Conservation (phyloP, 2,888 invertebrate genomes). For the Agrochola litura region DNA sequence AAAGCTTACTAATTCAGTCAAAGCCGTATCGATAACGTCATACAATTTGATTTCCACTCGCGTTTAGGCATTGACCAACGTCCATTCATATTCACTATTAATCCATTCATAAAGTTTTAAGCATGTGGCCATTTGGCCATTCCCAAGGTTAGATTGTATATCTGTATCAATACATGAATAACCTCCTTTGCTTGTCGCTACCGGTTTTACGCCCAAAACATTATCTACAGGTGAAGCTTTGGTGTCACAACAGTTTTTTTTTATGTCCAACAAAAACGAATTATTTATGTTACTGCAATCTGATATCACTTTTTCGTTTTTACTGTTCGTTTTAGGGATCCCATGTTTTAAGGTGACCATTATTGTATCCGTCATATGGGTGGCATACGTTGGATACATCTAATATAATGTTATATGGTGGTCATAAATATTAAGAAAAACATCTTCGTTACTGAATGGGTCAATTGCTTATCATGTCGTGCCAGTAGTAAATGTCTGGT, state of each 20-base stretch:
- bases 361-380: constrained; percentile 53
- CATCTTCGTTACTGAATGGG: constrained; percentile 51
- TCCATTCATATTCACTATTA: constrained; percentile 79
- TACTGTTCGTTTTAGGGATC: constrained; percentile 53
- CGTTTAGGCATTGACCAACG: constrained; percentile 71
- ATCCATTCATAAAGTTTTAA: constrained; percentile 79
- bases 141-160: constrained; percentile 79
- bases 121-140: constrained; percentile 75
- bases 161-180: constrained; percentile 73
- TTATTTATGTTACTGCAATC: constrained; percentile 77
- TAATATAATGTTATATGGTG: constrained; percentile 44
- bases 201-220: constrained; percentile 85
- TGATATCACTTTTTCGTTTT: constrained; percentile 70
- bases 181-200: constrained; percentile 78
- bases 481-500: constrained; percentile 37
- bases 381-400: constrained; percentile 47
- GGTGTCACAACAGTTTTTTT: constrained; percentile 79
- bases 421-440: constrained; percentile 44
- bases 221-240: constrained; percentile 77
- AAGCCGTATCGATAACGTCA: constrained; percentile 65
- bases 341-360: constrained; percentile 48
- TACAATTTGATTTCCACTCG: constrained; percentile 72
- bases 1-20: constrained; percentile 52
- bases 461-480: constrained; percentile 47
- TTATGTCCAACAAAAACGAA: constrained; percentile 75